phyloP scores from a whole-genome alignment of 2,888 invertebrate species.

The Entomobrya multifasciata region DNA sequence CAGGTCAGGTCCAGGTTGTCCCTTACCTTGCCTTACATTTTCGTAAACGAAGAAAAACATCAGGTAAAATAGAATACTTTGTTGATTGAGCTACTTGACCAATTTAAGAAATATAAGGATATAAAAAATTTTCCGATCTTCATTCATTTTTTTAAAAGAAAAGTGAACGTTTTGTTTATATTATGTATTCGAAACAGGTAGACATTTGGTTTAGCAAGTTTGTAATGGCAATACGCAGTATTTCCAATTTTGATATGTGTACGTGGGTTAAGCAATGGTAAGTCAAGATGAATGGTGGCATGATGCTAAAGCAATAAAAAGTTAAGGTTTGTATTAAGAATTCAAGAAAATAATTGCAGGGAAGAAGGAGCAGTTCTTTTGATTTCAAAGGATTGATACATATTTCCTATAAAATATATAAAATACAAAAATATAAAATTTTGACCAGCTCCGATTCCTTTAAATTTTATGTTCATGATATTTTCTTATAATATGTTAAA shows the following conservation, averaged over 20 bases:
- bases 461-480: too few species aligned
- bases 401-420: too few species aligned
- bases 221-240: background rate
- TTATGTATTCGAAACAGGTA: conserved; percentile 47
- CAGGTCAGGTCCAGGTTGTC: conserved; percentile 17
- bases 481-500: too few species aligned
- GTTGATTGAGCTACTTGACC: background rate
- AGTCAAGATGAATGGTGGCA: conserved; percentile 26
- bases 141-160: conserved; percentile 10
- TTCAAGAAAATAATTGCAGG: too few species aligned
- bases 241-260: conserved; percentile 22
- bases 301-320: conserved; percentile 44
- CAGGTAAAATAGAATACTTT: background rate
- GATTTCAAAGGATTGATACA: too few species aligned
- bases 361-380: too few species aligned
- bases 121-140: conserved; percentile 28
- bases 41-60: conserved; percentile 3
- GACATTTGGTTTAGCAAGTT: background rate
- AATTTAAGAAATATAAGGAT: background rate
- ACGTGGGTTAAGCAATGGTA: conserved; percentile 40
- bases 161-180: background rate
- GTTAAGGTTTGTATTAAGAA: too few species aligned
- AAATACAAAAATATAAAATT: too few species aligned
- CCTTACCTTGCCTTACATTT: background rate
- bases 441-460: too few species aligned